These are phyloP conservation scores for Synanceia verrucosa DNA, from an alignment of 2,797 vertebrate species.

Conservation along the genomic window DNA sequence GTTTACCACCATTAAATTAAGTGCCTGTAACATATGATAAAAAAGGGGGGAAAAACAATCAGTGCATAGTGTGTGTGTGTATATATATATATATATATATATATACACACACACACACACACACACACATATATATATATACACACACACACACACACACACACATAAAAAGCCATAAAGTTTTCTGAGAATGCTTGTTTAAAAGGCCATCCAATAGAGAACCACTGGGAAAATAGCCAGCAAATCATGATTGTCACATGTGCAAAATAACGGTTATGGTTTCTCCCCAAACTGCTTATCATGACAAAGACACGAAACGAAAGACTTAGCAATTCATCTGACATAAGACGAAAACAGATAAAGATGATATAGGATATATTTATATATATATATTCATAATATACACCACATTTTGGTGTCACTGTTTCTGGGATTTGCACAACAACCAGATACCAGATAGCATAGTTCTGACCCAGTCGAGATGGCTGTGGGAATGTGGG, in stretches of 20 bases:
- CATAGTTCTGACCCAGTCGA: slow-evolving; percentile 45
- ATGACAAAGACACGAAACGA: slow-evolving; percentile 34
- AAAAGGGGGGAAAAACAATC: slow-evolving; percentile 47
- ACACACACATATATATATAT: neutral
- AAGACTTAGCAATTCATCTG: slow-evolving; percentile 43
- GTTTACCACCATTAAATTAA: slow-evolving; percentile 58
- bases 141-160: too few relatives aligned
- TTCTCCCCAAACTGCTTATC: slow-evolving; percentile 50
- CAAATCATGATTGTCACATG: slow-evolving; percentile 73
- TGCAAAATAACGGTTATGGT: slow-evolving; percentile 58
- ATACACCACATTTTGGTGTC: slow-evolving; percentile 67
- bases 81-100: neutral
- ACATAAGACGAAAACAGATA: slow-evolving; percentile 52
- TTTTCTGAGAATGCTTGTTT: slow-evolving; percentile 55
- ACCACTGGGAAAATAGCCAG: slow-evolving; percentile 39
- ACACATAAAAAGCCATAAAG: slow-evolving; percentile 38
- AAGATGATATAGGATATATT: slow-evolving; percentile 67
- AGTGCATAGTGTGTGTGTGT: slow-evolving; percentile 67
- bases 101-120: too few relatives aligned
- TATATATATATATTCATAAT: slow-evolving; percentile 59
- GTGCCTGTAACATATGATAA: slow-evolving; percentile 58
- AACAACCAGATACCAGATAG: slow-evolving; percentile 47
- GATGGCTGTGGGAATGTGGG: slow-evolving; percentile 57
- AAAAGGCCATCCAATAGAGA: slow-evolving; percentile 46
- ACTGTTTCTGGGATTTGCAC: slow-evolving; percentile 72